Evolutionary conservation across 2,888 invertebrate species (phyloP).

Genomic region (Nasonovia ribisnigri): DNA sequence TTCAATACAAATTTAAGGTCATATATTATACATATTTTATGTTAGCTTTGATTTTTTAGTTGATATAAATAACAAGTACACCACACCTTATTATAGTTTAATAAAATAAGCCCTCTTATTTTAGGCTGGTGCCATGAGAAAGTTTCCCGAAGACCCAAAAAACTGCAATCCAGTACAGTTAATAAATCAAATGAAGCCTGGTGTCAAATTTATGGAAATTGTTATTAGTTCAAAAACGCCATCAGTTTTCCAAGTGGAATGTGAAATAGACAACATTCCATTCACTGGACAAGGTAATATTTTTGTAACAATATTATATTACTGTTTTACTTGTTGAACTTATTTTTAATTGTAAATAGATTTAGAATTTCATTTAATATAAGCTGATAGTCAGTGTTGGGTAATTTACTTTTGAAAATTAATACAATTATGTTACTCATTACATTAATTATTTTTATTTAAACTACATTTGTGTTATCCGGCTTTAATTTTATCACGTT

Average conservation of each 20-base stretch:
- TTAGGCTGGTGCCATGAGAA: conserved; percentile 56
- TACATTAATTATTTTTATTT: too few species aligned
- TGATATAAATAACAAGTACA: neutral
- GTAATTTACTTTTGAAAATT: too few species aligned
- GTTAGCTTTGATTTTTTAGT: neutral
- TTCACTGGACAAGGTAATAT: conserved; percentile 50
- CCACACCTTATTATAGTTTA: neutral
- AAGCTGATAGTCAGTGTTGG: neutral
- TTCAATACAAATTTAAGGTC: neutral
- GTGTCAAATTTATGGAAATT: conserved; percentile 29
- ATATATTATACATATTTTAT: neutral
- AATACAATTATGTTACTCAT: too few species aligned
- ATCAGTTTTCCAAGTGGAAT: conserved; percentile 7
- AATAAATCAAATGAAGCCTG: conserved; percentile 59
- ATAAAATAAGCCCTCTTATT: neutral
- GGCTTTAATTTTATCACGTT: too few species aligned
- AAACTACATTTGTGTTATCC: too few species aligned
- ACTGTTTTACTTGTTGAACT: neutral
- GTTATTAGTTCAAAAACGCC: neutral
- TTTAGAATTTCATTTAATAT: neutral
- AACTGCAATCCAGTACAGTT: conserved; percentile 57
- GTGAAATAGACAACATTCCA: neutral
- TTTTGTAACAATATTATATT: neutral
- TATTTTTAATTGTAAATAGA: too few species aligned
- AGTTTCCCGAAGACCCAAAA: conserved; percentile 55